Evolutionary conservation across 2,888 invertebrate genomes (phyloP), one percentile per base, ranked within the genome.

Genomic region (Brachypalpus laphriformis): DNA sequence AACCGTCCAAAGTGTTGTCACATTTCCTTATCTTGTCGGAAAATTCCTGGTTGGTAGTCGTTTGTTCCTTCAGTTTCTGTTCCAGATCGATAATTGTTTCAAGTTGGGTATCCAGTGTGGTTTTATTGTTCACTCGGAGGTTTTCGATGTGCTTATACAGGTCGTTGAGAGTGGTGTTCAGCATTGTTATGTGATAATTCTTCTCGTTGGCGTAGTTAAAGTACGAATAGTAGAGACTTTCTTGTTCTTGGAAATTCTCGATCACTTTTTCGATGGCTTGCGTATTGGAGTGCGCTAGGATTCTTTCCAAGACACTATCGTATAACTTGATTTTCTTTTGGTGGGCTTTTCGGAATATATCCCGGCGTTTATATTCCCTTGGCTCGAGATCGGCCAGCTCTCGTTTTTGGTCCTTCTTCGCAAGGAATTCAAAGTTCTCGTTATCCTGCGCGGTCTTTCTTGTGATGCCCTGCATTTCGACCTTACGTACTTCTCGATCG

Each of bases 161-260:
- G 0, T 89, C 90, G 80, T 90, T 90, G 3, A 91, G 88, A 0
- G 89, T 89, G 28, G 90, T 90, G 56, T 91, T 90, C 0, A 91
- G 87, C 65, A 90, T 78, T 1, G 92, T 90, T 34, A 92, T 90
- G 68, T 91, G 91, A 54, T 91, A 91, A 71, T 90, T 91, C 77
- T 91, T 88, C 70, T 92, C 91, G 66, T 91, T 92, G 78, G 91
- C 89, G 54, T 91, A 92, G 82, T 90, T 91, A 47, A 92, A 92
- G 86, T 91, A 91, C 0, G 92, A 91, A 74, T 91, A 91, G 70
- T 91, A 91, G 16, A 92, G 89, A 57, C 90, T 91, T 82, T 92
- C 91, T 78, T 92, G 91, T 70, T 90, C 89, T 63, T 91, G 89
- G 82, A 91, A 92, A 66, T 91, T 91, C 3, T 90, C 89, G 22